These are phyloP conservation scores for Spodoptera exigua DNA, from an alignment of 2,888 invertebrate genomes.

Conservation along the genomic window DNA sequence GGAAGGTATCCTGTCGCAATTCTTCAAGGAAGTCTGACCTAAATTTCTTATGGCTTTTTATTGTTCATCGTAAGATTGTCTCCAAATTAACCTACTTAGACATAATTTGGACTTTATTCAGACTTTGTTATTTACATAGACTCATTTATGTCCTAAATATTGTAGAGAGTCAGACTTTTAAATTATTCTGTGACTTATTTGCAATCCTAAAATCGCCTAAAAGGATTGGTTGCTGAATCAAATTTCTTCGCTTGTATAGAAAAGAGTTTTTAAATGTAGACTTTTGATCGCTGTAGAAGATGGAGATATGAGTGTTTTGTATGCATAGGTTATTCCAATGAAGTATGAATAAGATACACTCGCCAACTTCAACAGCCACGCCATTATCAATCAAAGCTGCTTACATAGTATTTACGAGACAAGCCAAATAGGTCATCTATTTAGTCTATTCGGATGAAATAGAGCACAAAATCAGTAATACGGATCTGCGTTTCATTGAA, in stretches of 20 bases:
- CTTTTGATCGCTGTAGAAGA: too few species aligned
- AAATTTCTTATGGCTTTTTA: conserved; percentile 12
- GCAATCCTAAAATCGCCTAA: too few species aligned
- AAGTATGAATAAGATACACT: background rate
- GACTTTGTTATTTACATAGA: too few species aligned
- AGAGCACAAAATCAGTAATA: conserved; percentile 17
- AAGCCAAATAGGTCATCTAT: conserved; percentile 15
- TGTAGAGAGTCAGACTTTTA: too few species aligned
- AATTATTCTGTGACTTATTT: too few species aligned
- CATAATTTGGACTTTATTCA: too few species aligned
- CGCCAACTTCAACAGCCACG: background rate
- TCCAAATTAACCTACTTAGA: too few species aligned
- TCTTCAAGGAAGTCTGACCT: conserved; percentile 24
- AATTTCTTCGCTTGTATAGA: too few species aligned
- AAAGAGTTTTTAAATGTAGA: too few species aligned
- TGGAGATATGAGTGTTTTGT: too few species aligned
- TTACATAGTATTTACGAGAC: conserved; percentile 8
- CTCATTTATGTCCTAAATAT: too few species aligned
- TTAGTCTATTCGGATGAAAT: conserved; percentile 19
- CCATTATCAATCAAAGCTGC: conserved; percentile 29
- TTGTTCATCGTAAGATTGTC: background rate
- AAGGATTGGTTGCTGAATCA: too few species aligned
- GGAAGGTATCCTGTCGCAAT: conserved; percentile 25
- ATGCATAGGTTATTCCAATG: background rate
- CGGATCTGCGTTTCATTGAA: conserved; percentile 16